These are phyloP conservation scores for Cricetomys ansorgei DNA, from an alignment of 2,113 vertebrate genomes.

Conservation along the genomic window DNA sequence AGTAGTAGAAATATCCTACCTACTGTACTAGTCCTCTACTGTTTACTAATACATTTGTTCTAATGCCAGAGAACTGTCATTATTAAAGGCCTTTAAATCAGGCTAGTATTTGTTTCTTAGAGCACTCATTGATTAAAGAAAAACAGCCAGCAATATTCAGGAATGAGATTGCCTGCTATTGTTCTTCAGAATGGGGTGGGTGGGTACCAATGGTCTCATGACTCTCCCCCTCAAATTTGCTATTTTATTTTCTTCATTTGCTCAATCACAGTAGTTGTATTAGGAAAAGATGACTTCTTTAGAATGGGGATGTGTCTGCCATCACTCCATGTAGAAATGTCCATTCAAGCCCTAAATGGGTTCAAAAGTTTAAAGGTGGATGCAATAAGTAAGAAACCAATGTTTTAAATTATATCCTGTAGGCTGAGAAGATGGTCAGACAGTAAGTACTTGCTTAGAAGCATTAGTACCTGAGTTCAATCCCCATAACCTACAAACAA, in stretches of 20 bases:
- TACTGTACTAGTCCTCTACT: not conserved
- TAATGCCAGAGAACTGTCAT: not conserved
- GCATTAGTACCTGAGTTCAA: not conserved
- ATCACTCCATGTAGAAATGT: not conserved
- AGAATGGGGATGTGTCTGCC: not conserved
- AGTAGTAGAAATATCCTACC: not conserved
- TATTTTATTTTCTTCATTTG: not conserved
- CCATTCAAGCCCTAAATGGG: not conserved
- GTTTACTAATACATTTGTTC: not conserved
- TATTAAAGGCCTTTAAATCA: not conserved
- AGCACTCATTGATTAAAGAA: not conserved
- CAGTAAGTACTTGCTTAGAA: not conserved
- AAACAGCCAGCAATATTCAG: not conserved
- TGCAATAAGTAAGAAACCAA: not conserved
- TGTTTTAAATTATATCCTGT: not conserved
- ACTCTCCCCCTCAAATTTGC: not conserved
- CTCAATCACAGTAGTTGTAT: not conserved
- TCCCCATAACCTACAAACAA: not conserved
- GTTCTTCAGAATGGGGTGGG: fast-evolving
- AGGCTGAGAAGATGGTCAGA: not conserved
- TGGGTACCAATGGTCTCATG: not conserved
- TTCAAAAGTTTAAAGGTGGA: not conserved
- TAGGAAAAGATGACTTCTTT: not conserved
- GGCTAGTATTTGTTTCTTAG: not conserved
- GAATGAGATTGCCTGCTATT: not conserved